Percentiles rank a stretch among this genome's conserved stretches.
Evolutionary conservation across 2,113 vertebrate genomes (phyloP).

Genomic region (Pteruthius melanotis): DNA sequence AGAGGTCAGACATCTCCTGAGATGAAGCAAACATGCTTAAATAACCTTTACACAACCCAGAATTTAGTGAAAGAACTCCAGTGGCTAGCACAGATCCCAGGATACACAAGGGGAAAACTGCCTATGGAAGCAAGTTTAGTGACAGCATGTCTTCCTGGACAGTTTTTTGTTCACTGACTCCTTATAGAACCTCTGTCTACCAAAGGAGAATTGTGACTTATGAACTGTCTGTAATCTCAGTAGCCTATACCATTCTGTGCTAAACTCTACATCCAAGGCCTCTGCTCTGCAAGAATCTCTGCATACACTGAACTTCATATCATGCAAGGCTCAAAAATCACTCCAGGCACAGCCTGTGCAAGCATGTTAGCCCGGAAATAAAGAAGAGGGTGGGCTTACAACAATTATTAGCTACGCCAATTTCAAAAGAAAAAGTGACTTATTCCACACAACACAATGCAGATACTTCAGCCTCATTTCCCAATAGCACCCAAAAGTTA

Average conservation of each 20-base stretch:
- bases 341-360: background rate
- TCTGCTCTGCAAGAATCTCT: background rate
- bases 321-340: background rate
- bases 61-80: background rate
- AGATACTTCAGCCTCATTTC: background rate
- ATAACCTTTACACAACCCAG: background rate
- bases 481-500: background rate
- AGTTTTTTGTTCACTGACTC: background rate
- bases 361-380: background rate
- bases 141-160: background rate
- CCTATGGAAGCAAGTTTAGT: background rate
- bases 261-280: background rate
- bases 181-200: background rate
- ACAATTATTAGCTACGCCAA: background rate
- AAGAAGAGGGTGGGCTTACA: background rate
- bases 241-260: background rate
- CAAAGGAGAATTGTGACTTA: background rate
- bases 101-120: background rate
- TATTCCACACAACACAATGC: background rate
- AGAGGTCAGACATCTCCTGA: background rate
- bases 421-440: background rate
- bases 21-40: background rate
- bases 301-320: background rate
- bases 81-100: background rate
- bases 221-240: background rate